phyloP scores from a whole-genome alignment of 2,888 invertebrate genomes.

The Eumacrocentrus americanus region DNA sequence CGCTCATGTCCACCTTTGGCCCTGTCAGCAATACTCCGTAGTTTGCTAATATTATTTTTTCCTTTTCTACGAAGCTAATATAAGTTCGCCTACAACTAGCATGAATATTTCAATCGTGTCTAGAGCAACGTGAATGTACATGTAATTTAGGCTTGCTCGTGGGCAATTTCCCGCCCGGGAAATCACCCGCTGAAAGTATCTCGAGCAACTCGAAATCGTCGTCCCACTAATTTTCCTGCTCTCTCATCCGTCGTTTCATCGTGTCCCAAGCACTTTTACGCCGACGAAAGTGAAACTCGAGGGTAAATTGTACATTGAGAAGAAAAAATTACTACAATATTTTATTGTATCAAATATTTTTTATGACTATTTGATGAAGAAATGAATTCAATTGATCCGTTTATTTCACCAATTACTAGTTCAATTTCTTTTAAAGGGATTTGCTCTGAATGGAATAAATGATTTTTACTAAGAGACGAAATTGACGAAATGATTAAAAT shows the following conservation, averaged over 20 bases:
- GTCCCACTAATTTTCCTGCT: conserved; percentile 8
- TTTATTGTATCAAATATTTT: no score
- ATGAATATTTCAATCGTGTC: neutral
- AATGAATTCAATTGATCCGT: no score
- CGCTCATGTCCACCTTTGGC: conserved; percentile 46
- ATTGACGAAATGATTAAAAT: no score
- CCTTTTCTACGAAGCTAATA: neutral
- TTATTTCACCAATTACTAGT: no score
- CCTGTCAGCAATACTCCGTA: conserved; percentile 24
- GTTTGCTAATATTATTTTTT: neutral
- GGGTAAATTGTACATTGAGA: neutral
- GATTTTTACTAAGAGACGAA: neutral
- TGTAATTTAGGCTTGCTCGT: conserved; percentile 6
- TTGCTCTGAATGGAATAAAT: no score
- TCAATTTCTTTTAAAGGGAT: no score
- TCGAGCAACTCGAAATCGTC: neutral
- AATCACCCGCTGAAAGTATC: conserved; percentile 1
- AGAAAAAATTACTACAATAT: neutral
- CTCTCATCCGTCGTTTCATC: conserved; percentile 5
- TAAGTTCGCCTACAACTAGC: neutral
- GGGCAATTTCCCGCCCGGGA: conserved; percentile 3
- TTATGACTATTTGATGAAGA: no score
- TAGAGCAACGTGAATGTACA: no score
- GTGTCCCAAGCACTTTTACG: neutral
- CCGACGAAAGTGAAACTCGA: neutral